Evolutionary conservation across 2,797 vertebrate genomes (phyloP).

Genomic region (Squalus acanthias): DNA sequence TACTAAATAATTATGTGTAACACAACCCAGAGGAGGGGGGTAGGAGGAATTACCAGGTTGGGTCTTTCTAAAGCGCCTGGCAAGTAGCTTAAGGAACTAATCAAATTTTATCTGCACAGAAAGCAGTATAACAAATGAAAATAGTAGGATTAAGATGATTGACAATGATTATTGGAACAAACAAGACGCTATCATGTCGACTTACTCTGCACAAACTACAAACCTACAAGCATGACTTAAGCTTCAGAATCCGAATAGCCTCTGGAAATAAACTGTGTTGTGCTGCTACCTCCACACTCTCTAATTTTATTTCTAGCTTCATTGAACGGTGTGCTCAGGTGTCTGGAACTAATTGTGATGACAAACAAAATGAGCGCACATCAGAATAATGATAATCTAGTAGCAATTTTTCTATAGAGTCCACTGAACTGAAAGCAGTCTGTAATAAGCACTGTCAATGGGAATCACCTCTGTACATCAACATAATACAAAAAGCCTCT

Average conservation of each 20-base stretch:
- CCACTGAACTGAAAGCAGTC: neutral
- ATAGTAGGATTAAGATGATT: neutral
- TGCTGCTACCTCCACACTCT: neutral
- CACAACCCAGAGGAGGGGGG: neutral
- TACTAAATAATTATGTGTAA: neutral
- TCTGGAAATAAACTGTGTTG: neutral
- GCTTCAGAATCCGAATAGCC: neutral
- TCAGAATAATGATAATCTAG: constrained; percentile 18
- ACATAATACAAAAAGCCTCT: neutral
- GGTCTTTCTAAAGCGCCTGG: neutral
- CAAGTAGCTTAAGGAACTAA: neutral
- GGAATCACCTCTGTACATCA: neutral
- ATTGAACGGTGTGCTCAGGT: constrained; percentile 8
- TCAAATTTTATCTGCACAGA: neutral
- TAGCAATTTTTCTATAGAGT: neutral
- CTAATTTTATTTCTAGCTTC: neutral
- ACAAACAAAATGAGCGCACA: neutral
- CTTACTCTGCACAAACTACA: neutral
- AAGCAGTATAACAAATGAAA: neutral
- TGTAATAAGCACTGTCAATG: constrained; percentile 11
- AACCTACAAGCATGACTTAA: neutral
- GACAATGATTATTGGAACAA: neutral
- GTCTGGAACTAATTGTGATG: constrained; percentile 26
- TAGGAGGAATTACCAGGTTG: neutral
- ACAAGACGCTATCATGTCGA: neutral